phyloP scores from a whole-genome alignment of 2,797 vertebrate species.

The Labroides dimidiatus region DNA sequence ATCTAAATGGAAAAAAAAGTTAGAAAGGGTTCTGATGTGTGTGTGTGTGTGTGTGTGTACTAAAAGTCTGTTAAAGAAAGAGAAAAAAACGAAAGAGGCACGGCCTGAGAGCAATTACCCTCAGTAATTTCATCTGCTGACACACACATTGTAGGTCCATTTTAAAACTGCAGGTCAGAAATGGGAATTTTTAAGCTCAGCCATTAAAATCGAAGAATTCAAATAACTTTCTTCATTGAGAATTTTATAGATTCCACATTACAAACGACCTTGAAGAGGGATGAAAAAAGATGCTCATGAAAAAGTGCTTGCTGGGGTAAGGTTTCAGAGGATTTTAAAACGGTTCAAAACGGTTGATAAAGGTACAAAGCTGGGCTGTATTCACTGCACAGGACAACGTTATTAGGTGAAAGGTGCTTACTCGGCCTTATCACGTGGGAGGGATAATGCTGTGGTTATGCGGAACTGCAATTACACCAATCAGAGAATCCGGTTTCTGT shows the following conservation, averaged over 20 bases:
- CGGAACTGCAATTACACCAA: conserved; percentile 62
- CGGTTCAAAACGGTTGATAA: conserved; percentile 63
- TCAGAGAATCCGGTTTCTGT: conserved; percentile 65
- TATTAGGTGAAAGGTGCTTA: conserved; percentile 55
- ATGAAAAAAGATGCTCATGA: conserved; percentile 63
- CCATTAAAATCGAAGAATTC: conserved; percentile 87
- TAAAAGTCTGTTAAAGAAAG: conserved; percentile 1
- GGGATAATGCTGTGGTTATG: conserved; percentile 54
- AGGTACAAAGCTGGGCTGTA: conserved; percentile 39
- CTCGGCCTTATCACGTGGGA: conserved; percentile 58
- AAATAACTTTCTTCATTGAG: conserved; percentile 86
- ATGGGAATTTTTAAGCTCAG: conserved; percentile 84
- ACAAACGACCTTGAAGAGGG: conserved; percentile 81
- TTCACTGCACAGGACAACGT: conserved; percentile 35
- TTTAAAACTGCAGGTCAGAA: conserved; percentile 82
- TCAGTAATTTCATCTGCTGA: conserved; percentile 79
- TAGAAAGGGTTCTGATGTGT: not conserved
- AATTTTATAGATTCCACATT: conserved; percentile 87
- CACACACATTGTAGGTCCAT: conserved; percentile 77
- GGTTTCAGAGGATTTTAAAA: conserved; percentile 72
- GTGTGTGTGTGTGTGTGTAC: not conserved
- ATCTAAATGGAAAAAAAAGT: not conserved
- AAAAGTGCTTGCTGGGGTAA: conserved; percentile 71
- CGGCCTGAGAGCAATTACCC: conserved; percentile 70
- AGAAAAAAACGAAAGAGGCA: not conserved